A percentile compares a stretch with the other conserved stretches of the same genome.
Evolutionary conservation across 2,888 invertebrate species (phyloP).

Genomic region (Periphyllus acericola): DNA sequence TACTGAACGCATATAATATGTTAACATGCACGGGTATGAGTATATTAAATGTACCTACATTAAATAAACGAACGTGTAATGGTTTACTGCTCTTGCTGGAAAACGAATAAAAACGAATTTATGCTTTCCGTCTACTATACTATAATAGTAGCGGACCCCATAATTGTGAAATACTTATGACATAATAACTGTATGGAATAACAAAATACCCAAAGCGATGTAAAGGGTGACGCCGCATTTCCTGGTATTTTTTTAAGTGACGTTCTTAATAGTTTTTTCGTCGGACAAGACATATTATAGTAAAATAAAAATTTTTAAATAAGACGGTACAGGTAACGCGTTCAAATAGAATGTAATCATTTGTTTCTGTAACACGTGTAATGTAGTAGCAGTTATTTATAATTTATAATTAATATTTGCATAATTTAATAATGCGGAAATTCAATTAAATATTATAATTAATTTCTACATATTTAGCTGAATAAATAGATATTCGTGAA

Average conservation of each 20-base stretch:
- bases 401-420: too few relatives aligned
- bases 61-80: conserved; percentile 30
- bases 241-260: not conserved
- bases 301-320: not conserved
- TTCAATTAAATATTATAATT: not conserved
- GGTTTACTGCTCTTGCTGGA: not conserved
- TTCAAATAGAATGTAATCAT: not conserved
- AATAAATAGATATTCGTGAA: not conserved
- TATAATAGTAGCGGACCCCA: not conserved
- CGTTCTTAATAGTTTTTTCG: not conserved
- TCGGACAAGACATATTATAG: not conserved
- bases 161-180: conserved; percentile 26
- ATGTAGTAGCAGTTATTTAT: too few relatives aligned
- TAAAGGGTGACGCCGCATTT: not conserved
- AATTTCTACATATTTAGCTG: not conserved
- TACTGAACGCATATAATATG: too few relatives aligned
- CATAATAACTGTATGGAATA: not conserved
- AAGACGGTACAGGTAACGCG: not conserved
- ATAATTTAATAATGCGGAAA: not conserved
- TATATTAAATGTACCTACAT: not conserved
- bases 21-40: not conserved
- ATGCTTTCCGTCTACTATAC: not conserved
- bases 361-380: not conserved
- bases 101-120: conserved; percentile 40
- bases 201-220: not conserved